Conservation (phyloP, 2,113 vertebrate species). For the Turdus rufiventris region DNA sequence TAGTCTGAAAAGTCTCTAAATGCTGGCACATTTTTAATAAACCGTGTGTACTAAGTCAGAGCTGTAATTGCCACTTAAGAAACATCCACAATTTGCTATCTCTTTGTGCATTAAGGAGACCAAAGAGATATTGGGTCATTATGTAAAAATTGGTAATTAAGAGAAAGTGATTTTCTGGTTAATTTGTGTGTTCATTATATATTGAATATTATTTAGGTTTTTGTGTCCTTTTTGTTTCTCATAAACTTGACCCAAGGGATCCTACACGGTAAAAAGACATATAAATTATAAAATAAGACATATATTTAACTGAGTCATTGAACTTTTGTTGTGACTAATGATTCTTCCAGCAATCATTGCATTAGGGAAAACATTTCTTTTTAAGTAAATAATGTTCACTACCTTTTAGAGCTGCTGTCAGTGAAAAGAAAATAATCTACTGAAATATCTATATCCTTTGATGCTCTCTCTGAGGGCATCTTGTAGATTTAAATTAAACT, state of each 20-base stretch:
- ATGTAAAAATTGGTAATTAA: conserved; percentile 69
- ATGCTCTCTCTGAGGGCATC: conserved; percentile 60
- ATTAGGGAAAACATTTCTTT: conserved; percentile 59
- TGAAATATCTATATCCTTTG: conserved; percentile 34
- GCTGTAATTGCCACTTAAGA: conserved; percentile 59
- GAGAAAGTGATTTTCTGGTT: conserved; percentile 54
- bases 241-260: conserved; percentile 60
- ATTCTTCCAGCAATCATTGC: conserved; percentile 45
- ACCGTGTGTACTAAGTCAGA: neutral
- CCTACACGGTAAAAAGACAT: neutral
- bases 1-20: neutral
- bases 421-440: conserved; percentile 1
- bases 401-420: conserved; percentile 56
- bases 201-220: conserved; percentile 66
- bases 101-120: conserved; percentile 30
- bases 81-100: conserved; percentile 30
- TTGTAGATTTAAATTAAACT: conserved; percentile 65
- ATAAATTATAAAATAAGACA: conserved; percentile 56
- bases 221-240: conserved; percentile 43
- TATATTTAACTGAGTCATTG: conserved; percentile 51
- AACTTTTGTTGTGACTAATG: conserved; percentile 59
- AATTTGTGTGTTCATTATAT: conserved; percentile 64
- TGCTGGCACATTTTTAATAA: conserved; percentile 18
- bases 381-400: conserved; percentile 67
- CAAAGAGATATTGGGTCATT: conserved; percentile 57